phyloP scores from a whole-genome alignment of 2,113 vertebrate genomes.

The Gallinago jamesoni region DNA sequence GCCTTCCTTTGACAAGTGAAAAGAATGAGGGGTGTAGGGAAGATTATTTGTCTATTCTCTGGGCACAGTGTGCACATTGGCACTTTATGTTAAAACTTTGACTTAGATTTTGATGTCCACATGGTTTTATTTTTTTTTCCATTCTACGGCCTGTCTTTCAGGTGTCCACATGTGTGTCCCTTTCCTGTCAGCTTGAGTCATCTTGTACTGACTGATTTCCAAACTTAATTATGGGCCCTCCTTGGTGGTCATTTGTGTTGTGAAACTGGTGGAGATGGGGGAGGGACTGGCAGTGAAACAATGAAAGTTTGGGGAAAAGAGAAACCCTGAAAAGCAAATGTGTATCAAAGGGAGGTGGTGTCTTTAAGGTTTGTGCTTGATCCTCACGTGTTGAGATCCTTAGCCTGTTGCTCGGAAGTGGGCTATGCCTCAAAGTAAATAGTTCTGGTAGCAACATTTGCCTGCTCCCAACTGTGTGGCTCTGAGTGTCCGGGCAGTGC shows the following conservation, averaged over 20 bases:
- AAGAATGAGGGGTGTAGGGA: background rate
- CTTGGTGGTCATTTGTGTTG: accelerated
- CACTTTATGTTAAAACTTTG: background rate
- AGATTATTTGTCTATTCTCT: background rate
- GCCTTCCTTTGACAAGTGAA: background rate
- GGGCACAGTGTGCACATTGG: background rate
- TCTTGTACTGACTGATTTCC: background rate
- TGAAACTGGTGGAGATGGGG: background rate
- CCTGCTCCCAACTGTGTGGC: background rate
- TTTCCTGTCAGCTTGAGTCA: background rate
- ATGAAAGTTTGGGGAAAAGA: background rate
- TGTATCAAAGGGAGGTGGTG: background rate
- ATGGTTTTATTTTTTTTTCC: background rate
- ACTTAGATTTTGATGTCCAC: background rate
- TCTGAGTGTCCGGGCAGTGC: background rate
- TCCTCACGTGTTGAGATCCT: background rate
- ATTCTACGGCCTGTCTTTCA: background rate
- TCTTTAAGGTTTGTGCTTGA: background rate
- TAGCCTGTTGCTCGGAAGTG: background rate
- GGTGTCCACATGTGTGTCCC: background rate
- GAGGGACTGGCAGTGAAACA: background rate
- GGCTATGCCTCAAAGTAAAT: background rate
- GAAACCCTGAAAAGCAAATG: background rate
- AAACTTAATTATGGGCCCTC: background rate
- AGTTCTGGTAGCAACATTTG: background rate